A percentile compares a stretch with the other conserved stretches of the same genome.
Conservation (phyloP, 2,113 vertebrate species). For the Scytalopus superciliaris region DNA sequence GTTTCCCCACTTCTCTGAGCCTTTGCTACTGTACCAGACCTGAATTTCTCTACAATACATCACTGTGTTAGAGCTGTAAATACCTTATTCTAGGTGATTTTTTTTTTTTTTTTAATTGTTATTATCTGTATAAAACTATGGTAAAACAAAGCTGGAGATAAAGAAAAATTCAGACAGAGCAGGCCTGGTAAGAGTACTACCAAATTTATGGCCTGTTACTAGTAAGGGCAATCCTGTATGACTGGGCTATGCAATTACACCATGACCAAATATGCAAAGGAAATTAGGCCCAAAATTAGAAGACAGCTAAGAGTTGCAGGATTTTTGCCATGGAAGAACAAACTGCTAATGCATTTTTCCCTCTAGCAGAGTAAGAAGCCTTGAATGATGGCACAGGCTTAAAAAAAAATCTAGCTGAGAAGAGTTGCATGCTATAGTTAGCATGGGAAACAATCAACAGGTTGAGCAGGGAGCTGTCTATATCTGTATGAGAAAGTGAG, state of each 20-base stretch:
- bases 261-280: not conserved
- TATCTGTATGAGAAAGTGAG: not conserved
- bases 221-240: not conserved
- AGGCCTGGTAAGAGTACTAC: not conserved
- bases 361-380: not conserved
- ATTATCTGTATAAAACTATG: not conserved
- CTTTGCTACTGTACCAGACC: accelerated
- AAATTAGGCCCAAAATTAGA: not conserved
- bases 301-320: not conserved
- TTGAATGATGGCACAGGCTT: not conserved
- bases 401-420: not conserved
- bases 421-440: not conserved
- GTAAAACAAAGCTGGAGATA: not conserved
- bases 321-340: not conserved
- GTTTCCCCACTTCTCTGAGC: not conserved
- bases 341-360: not conserved
- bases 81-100: accelerated
- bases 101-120: not conserved
- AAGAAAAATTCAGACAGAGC: not conserved
- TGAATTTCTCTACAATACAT: not conserved
- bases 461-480: not conserved
- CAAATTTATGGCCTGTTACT: not conserved
- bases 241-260: not conserved
- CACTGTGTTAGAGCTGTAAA: accelerated
- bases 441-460: not conserved